Evolutionary conservation across 2,888 invertebrate genomes (phyloP), one percentile per base, ranked within the genome.

Genomic region (Ferdinandea cuprea): DNA sequence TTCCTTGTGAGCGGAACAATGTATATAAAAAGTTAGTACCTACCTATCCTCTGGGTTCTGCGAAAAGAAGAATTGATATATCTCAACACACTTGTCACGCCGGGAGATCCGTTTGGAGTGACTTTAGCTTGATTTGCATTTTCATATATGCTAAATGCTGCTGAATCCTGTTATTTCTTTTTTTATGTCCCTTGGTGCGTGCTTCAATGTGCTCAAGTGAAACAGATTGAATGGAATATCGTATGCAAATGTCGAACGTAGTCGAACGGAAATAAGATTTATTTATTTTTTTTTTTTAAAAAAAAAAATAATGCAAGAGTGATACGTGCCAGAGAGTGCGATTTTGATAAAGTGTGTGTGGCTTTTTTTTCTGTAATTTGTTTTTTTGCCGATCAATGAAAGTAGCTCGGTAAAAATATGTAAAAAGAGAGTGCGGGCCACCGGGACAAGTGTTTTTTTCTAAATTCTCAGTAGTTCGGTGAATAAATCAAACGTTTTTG

Each of bases 141-240:
- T 81, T 81, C 76, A 71, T 76, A 71, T 76, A 81, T 81, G 81
- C 76, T 80, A 76, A 81, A 46, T 42, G 65, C 28, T 59, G 42
- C 30, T 32, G 59, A 71, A 52, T 65, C 65, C 50, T 58, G 17
- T 56, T 15, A 48, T 40, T 58, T 42, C 25, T 63, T 54, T 63
- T 37, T 42, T 58, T 65, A 19, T 65, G 25, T 37, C 65, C 48
- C 40, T 35, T 13, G 46, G 54, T 65, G 46, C 25, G 71, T 71
- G 65, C 42, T 71, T 71, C 21, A 71, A 61, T 71, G 46, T 46
- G 71, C 58, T 65, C 66, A 71, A 61, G 71, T 81, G 71, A 81
- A 71, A 69, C 76, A 81, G 76, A 81, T 81, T 81, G 76, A 76
- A 71, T 71, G 35, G 54, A 71, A 76, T 71, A 71, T 81, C 59